Percentiles rank a stretch among this genome's conserved stretches.
phyloP scores from a whole-genome alignment of 1,140 invertebrate genomes.

The Drosophila truncata region DNA sequence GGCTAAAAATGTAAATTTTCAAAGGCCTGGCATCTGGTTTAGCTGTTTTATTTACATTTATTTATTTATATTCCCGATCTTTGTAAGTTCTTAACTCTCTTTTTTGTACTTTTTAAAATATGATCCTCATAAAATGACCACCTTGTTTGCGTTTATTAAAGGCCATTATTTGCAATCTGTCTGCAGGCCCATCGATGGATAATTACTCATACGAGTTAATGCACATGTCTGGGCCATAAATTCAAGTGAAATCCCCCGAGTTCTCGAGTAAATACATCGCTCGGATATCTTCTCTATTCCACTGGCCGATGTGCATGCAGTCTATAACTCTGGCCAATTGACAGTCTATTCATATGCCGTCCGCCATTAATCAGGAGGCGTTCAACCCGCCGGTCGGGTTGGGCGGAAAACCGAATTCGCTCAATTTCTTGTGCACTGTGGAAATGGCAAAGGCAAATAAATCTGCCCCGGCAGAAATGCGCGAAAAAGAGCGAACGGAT shows the following conservation, averaged over 20 bases:
- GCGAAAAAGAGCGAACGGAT: constrained; percentile 45
- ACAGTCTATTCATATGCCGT: constrained; percentile 59
- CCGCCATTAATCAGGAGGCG: constrained; percentile 64
- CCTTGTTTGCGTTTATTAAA: constrained; percentile 11
- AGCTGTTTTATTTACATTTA: not conserved
- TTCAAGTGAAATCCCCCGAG: constrained; percentile 30
- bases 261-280: constrained; percentile 22
- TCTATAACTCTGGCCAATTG: constrained; percentile 67
- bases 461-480: constrained; percentile 57
- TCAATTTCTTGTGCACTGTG: constrained; percentile 31
- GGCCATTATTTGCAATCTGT: not conserved
- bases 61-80: not conserved
- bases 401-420: constrained; percentile 43
- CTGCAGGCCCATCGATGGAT: constrained; percentile 7
- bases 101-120: not conserved
- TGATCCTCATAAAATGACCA: constrained; percentile 11
- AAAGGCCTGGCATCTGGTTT: not conserved
- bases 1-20: not conserved
- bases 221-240: constrained; percentile 32
- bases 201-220: constrained; percentile 46
- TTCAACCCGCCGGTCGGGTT: constrained; percentile 49
- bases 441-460: constrained; percentile 70
- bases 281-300: constrained; percentile 34
- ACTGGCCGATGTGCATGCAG: constrained; percentile 42
- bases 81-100: not conserved